Base-by-base conservation (phyloP, 2,113 vertebrate genomes). In the Pithys albifrons region DNA sequence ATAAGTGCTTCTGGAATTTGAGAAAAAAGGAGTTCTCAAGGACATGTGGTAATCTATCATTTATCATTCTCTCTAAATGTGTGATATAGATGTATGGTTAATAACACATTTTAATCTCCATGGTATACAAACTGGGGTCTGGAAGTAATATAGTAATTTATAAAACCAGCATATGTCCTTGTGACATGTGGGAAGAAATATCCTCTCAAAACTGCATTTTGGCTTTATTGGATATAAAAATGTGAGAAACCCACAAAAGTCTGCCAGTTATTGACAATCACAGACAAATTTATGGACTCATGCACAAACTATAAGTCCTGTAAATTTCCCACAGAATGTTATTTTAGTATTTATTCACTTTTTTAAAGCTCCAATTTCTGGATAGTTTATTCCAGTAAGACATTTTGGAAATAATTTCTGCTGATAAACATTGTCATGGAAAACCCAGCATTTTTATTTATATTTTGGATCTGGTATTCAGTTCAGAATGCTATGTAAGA, bases 61-160 rank as follows among this genome's bases (percentile, higher is more conserved):
- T 79, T 86, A 71, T 82, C 73, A 75, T 62, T 88, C 20, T 84
- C 54, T 84, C 84, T 96, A 76, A 73, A 66, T 54, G 49, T 74
- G 51, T 79, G 25, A 64, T 95, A 93, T 28, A 96, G 82, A 93
- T 92, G 37, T 88, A 91, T 39, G 62, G 55, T 77, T 94, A 96
- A 93, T 75, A 87, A 89, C 72, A 95, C 81, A 91, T 94, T 95
- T 75, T 92, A 57, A 89, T 97, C 87, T 97, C 87, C 67, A 24
- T 65, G 96, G 86, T 59, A 54, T 96, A 88, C 43, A 61, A 96
- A 95, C 86, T 83, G 57, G 31, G 41, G 64, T 92, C 41, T 92
- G 91, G 59, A 97, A 94, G 88, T 84, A 89, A 89, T 59, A 81
- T 2, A 81, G 70, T 69, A 9, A 79, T 90, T 92, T 95, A 23